phyloP scores from a whole-genome alignment of 2,113 vertebrate genomes.

The Bos indicus region DNA sequence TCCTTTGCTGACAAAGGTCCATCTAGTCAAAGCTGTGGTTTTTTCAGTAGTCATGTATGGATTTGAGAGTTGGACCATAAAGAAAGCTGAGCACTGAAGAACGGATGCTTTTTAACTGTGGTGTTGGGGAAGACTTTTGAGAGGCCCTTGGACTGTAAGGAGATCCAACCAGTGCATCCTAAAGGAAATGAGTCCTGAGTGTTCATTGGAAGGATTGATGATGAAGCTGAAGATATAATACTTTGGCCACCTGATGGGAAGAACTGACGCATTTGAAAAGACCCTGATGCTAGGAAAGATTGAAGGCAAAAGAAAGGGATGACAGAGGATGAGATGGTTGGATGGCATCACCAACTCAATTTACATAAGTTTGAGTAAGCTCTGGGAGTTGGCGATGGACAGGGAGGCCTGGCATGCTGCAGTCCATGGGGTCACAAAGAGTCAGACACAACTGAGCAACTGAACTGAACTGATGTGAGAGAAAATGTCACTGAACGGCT shows the following conservation, averaged over 20 bases:
- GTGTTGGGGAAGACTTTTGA: neutral
- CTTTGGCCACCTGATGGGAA: neutral
- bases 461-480: neutral
- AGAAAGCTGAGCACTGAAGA: neutral
- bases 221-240: neutral
- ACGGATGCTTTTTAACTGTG: neutral
- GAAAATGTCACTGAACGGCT: neutral
- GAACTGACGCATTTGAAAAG: neutral
- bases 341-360: neutral
- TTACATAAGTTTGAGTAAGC: neutral
- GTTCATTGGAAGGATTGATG: neutral
- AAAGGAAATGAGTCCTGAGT: neutral
- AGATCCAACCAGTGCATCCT: neutral
- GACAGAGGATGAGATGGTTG: neutral
- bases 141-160: neutral
- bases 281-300: neutral
- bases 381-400: neutral
- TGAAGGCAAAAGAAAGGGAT: neutral
- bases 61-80: neutral
- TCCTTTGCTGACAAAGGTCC: neutral
- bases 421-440: neutral
- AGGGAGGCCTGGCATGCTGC: neutral
- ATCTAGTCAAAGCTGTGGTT: neutral
- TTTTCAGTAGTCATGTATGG: neutral
- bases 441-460: neutral